Base-by-base conservation (phyloP, 2,797 vertebrate genomes). In the Myripristis murdjan region DNA sequence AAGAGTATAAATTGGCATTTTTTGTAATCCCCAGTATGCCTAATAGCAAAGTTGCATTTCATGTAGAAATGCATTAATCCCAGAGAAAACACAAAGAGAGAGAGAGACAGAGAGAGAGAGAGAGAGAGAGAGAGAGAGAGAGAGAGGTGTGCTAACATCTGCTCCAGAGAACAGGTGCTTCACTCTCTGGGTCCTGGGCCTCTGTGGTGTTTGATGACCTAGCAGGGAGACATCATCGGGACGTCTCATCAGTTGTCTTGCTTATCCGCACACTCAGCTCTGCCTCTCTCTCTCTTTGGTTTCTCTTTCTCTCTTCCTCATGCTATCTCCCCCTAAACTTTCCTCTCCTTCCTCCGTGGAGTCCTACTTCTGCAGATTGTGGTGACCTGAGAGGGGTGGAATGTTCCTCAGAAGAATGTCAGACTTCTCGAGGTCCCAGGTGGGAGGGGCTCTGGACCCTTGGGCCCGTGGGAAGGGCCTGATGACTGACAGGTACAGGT, bases 401-500 rank as follows among this genome's bases (percentile, higher is more conserved):
- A 85, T 87, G 84, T 65, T 86, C 64, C 68, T 70, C 52, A 70
- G 39, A 85, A 79, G 43, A 79, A 83, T 82, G 82, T 81, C 76
- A 79, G 74, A 72, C 82, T 82, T 75, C 75, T 76, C 64, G 78
- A 74, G 74, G 78, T 85, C 86, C 78, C 64, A 2, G 18, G 37
- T 63, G 54, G 74, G 75, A 76, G 70, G 65, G 31, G 35, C 39
- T n/a, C n/a, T n/a, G n/a, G n/a, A n/a, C n/a, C n/a, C 18, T 9
- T 10, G 41, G 65, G 56, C 66, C 73, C 66, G 39, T 59, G 70
- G 81, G 83, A 76, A 74, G 85, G 70, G 79, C 69, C 46, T 81
- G 1, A 35, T 75, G 91, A 93, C 79, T 93, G 92, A 91, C 89
- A 90, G 84, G 87, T 91, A 85, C 92, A 93, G 91, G 91, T 91